These are phyloP conservation scores for Periophthalmus magnuspinnatus DNA, from an alignment of 2,797 vertebrate genomes.

Conservation along the genomic window DNA sequence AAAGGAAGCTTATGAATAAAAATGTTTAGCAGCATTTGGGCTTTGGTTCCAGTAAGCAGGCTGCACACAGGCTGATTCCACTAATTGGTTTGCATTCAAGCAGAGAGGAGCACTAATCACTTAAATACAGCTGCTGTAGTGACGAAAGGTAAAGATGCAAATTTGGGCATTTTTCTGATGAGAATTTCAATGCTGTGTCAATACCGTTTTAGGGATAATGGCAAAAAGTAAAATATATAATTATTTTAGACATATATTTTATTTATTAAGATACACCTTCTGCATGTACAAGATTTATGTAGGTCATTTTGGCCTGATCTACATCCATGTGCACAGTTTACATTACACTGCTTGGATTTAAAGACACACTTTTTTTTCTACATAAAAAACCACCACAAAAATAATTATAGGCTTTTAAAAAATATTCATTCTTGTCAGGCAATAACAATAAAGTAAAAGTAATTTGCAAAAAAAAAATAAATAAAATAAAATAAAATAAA, in stretches of 20 bases:
- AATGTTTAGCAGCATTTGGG: slow-evolving; percentile 34
- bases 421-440: background rate
- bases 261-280: background rate
- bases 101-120: slow-evolving; percentile 68
- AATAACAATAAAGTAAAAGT: background rate
- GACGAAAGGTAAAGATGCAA: slow-evolving; percentile 56
- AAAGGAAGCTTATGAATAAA: background rate
- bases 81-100: slow-evolving; percentile 71
- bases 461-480: background rate
- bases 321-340: background rate
- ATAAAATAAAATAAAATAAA: no score
- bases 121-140: slow-evolving; percentile 55
- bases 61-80: slow-evolving; percentile 60
- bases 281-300: background rate
- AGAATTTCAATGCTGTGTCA: slow-evolving; percentile 14
- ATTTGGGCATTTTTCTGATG: slow-evolving; percentile 29
- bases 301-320: background rate
- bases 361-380: no score
- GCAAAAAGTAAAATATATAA: background rate
- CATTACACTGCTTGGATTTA: no score
- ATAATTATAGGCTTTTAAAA: background rate
- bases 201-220: slow-evolving; percentile 16
- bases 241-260: background rate
- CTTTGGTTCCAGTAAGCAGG: slow-evolving; percentile 27
- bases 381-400: background rate